Evolutionary conservation across 2,888 invertebrate species (phyloP).

Genomic region (Carterocephalus palaemon): DNA sequence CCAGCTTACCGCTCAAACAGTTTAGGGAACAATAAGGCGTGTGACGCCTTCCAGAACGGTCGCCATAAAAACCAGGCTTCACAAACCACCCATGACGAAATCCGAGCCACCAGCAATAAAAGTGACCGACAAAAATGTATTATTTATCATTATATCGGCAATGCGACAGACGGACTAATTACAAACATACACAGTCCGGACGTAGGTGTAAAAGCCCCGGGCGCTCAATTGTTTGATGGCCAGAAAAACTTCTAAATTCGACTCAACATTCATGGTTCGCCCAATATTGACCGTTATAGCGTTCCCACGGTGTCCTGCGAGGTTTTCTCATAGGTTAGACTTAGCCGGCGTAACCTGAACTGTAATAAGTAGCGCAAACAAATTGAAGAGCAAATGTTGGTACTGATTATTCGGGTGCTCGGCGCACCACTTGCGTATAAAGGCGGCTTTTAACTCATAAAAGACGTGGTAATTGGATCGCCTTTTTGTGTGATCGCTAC

Average conservation of each 20-base stretch:
- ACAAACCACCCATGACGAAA: conserved; percentile 73
- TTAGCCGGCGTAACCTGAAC: conserved; percentile 62
- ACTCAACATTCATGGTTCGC: conserved; percentile 59
- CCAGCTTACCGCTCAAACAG: conserved; percentile 31
- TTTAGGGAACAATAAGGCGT: conserved; percentile 35
- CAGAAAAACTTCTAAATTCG: conserved; percentile 57
- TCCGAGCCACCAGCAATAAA: conserved; percentile 63
- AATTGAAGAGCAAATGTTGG: conserved; percentile 70
- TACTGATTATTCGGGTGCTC: conserved; percentile 63
- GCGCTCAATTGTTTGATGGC: conserved; percentile 56
- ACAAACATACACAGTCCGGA: conserved; percentile 63
- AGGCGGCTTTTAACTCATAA: conserved; percentile 73
- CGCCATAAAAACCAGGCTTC: conserved; percentile 37
- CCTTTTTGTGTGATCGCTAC: conserved; percentile 63
- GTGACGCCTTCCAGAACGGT: conserved; percentile 30
- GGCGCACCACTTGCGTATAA: conserved; percentile 44
- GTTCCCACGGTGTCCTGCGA: conserved; percentile 73
- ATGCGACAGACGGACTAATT: conserved; percentile 71
- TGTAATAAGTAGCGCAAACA: conserved; percentile 59
- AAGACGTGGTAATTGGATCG: conserved; percentile 70
- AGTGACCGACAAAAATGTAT: conserved; percentile 74
- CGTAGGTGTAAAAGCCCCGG: conserved; percentile 73
- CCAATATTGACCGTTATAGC: conserved; percentile 66
- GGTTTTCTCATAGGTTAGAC: conserved; percentile 63
- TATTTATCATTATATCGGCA: conserved; percentile 77